These are phyloP conservation scores for Dendrolimus pini DNA, from an alignment of 2,888 invertebrate genomes.

Conservation along the genomic window DNA sequence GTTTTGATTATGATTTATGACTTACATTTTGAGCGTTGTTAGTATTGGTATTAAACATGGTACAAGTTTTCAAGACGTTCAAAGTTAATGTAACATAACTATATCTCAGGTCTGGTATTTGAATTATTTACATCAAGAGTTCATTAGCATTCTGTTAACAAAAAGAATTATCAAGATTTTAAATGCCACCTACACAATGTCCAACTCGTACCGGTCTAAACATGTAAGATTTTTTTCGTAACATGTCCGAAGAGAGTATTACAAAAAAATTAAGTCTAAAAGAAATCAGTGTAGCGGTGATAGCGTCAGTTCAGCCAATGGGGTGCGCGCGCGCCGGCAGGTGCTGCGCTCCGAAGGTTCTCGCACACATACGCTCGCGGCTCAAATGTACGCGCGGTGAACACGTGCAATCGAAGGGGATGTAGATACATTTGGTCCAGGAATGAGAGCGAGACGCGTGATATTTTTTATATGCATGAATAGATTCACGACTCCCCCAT, in stretches of 20 bases:
- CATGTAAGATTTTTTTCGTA: constrained; percentile 69
- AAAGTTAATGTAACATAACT: constrained; percentile 17
- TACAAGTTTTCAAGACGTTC: constrained; percentile 12
- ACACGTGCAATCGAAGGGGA: constrained; percentile 77
- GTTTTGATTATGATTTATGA: constrained; percentile 2
- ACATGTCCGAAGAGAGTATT: constrained; percentile 63
- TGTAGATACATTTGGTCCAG: constrained; percentile 40
- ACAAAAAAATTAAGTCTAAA: constrained; percentile 68
- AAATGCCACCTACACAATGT: constrained; percentile 72
- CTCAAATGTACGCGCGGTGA: constrained; percentile 66
- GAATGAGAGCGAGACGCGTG: constrained; percentile 41
- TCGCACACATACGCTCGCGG: constrained; percentile 55
- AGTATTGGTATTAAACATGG: constrained; percentile 8
- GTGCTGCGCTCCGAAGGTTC: constrained; percentile 57
- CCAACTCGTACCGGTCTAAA: constrained; percentile 66
- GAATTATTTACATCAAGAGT: constrained; percentile 35
- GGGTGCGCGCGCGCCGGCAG: constrained; percentile 67
- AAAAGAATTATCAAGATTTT: constrained; percentile 56
- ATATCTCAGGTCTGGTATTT: constrained; percentile 35
- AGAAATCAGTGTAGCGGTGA: constrained; percentile 76
- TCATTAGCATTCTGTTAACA: constrained; percentile 64
- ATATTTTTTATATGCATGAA: constrained; percentile 71
- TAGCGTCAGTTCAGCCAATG: constrained; percentile 62
- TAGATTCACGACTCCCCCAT: constrained; percentile 76
- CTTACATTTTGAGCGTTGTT: constrained; percentile 3